Conservation (phyloP, 2,888 invertebrate genomes). For the Drosophila diplacantha region DNA sequence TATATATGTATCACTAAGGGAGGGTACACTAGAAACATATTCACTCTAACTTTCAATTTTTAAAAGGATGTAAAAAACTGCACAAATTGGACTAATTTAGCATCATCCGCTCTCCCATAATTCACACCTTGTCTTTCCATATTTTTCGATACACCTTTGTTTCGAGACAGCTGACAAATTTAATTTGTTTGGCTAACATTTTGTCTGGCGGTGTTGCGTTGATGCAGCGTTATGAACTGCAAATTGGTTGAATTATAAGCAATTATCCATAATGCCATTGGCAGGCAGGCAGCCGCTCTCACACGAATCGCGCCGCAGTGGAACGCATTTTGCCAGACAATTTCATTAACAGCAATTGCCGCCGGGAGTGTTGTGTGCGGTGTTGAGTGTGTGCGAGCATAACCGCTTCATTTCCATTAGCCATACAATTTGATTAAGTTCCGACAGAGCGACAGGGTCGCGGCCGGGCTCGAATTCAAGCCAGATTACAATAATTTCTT, state of each 20-base stretch:
- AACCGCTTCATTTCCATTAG: conserved; percentile 44
- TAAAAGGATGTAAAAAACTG: too few species aligned
- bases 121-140: conserved; percentile 2
- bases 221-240: conserved; percentile 54
- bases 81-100: background rate
- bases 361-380: conserved; percentile 12
- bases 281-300: conserved; percentile 27
- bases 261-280: conserved; percentile 59
- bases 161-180: conserved; percentile 37
- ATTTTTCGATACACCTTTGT: background rate
- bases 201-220: conserved; percentile 32
- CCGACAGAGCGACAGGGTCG: conserved; percentile 10
- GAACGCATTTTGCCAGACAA: conserved; percentile 52
- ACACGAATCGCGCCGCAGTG: conserved; percentile 31
- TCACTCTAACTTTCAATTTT: background rate
- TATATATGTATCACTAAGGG: too few species aligned
- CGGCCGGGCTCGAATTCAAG: conserved; percentile 24
- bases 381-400: conserved; percentile 21
- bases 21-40: background rate
- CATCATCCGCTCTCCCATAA: background rate
- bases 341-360: conserved; percentile 61
- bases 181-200: conserved; percentile 40
- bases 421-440: conserved; percentile 53
- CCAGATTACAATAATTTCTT: conserved; percentile 45
- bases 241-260: conserved; percentile 58